Evolutionary conservation across 2,113 vertebrate species (phyloP).

Genomic region (Sander lucioperca): DNA sequence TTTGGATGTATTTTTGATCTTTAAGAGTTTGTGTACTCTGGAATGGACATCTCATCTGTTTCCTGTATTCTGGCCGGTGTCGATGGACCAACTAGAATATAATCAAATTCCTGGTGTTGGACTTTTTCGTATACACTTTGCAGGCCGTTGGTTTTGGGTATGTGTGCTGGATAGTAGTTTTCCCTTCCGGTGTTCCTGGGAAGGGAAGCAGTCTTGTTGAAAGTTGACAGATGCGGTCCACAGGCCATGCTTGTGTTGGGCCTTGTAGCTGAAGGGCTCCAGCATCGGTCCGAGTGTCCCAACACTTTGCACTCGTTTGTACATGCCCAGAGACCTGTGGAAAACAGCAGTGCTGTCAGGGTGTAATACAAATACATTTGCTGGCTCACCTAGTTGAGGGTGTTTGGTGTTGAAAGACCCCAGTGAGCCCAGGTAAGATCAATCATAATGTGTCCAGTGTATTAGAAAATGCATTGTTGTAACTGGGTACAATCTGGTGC

Average conservation of each 20-base stretch:
- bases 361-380: constrained; percentile 7
- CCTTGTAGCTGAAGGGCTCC: constrained; percentile 93
- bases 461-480: constrained; percentile 7
- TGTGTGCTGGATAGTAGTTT: constrained; percentile 91
- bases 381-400: constrained; percentile 9
- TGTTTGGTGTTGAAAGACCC: constrained; percentile 21
- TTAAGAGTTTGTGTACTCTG: constrained; percentile 90
- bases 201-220: constrained; percentile 93
- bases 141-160: constrained; percentile 90
- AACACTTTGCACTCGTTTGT: constrained; percentile 96
- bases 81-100: constrained; percentile 90
- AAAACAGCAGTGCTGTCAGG: constrained; percentile 34
- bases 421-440: constrained; percentile 17
- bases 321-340: constrained; percentile 94
- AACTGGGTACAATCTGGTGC: background rate
- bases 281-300: constrained; percentile 97
- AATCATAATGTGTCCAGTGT: constrained; percentile 22
- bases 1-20: constrained; percentile 16
- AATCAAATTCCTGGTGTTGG: constrained; percentile 93
- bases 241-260: constrained; percentile 83
- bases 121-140: constrained; percentile 96
- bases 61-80: constrained; percentile 92
- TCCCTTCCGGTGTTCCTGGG: constrained; percentile 92
- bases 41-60: constrained; percentile 91
- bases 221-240: constrained; percentile 87